Conservation (phyloP, 2,797 vertebrate genomes). For the Squalus acanthias region DNA sequence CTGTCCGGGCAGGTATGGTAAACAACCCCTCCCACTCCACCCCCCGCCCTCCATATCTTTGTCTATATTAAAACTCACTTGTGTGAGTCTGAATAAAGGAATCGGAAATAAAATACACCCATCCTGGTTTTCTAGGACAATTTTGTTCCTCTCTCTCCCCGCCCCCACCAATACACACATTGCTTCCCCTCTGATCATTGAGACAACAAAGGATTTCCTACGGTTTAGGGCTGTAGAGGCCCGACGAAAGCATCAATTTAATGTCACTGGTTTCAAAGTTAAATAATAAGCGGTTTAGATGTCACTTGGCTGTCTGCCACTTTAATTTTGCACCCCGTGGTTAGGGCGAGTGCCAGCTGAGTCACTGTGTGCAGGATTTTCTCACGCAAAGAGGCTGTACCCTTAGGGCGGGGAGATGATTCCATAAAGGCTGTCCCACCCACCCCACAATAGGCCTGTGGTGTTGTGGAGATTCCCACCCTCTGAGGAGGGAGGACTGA, state of each 20-base stretch:
- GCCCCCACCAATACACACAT: background rate
- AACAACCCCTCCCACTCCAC: no score
- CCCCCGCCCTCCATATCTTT: no score
- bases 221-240: background rate
- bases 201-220: background rate
- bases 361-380: background rate
- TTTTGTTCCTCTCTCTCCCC: no score
- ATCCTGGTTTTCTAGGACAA: background rate
- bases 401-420: background rate
- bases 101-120: background rate
- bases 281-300: background rate
- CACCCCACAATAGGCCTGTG: background rate
- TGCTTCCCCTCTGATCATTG: background rate
- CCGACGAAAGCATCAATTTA: background rate
- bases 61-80: background rate
- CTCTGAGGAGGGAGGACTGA: no score
- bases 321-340: background rate
- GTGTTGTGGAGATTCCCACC: no score
- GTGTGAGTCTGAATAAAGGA: background rate
- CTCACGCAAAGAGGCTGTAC: background rate
- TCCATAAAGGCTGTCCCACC: background rate
- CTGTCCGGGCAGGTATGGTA: no score
- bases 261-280: background rate
- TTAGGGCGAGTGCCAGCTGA: no score
- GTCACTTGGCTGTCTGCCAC: background rate